These are phyloP conservation scores for Danaus plexippus DNA, from an alignment of 1,140 invertebrate species.

Conservation along the genomic window DNA sequence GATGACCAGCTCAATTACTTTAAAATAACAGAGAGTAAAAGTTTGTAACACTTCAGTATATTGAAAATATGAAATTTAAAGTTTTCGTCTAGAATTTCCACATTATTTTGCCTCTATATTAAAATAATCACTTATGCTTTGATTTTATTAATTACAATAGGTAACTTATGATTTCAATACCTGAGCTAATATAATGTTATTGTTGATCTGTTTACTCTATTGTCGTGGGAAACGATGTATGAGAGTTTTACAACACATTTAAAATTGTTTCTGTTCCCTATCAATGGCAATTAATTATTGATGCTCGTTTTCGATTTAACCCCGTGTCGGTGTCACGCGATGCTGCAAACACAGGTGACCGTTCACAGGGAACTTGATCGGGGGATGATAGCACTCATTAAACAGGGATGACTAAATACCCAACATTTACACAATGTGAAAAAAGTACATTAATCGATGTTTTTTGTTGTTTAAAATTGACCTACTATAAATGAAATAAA, in stretches of 20 bases:
- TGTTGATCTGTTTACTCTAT: neutral
- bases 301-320: conserved; percentile 22
- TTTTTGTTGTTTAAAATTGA: too few species aligned
- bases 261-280: conserved; percentile 19
- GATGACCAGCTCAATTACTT: too few species aligned
- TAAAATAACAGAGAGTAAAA: too few species aligned
- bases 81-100: too few species aligned
- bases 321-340: conserved; percentile 34
- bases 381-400: conserved; percentile 27
- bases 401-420: conserved; percentile 4
- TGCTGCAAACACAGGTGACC: conserved; percentile 37
- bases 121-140: too few species aligned
- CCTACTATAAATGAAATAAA: neutral
- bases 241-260: conserved; percentile 20
- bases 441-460: too few species aligned
- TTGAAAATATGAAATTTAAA: too few species aligned
- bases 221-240: conserved; percentile 14
- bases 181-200: neutral
- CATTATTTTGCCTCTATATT: too few species aligned
- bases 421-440: too few species aligned
- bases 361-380: conserved; percentile 29
- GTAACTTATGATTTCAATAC: conserved; percentile 13
- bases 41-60: too few species aligned
- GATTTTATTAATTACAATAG: conserved; percentile 10
- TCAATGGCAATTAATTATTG: conserved; percentile 27